Conservation (phyloP, 2,888 invertebrate species). For the Hermaeophaga mercurialis region DNA sequence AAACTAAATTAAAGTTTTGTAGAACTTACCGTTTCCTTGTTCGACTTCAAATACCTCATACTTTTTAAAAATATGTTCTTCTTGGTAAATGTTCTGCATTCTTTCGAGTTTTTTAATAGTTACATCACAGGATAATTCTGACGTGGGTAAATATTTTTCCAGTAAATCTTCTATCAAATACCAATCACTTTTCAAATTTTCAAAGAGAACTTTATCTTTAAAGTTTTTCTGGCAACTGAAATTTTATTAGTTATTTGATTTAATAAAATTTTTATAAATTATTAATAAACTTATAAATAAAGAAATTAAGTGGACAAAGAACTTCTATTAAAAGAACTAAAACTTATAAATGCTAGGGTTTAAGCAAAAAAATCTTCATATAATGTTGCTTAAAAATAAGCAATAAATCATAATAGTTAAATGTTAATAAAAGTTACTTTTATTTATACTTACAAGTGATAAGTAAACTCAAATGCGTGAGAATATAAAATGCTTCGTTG, state of each 20-base stretch:
- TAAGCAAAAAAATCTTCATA: too few species aligned
- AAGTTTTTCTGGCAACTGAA: conserved; percentile 48
- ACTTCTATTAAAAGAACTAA: too few species aligned
- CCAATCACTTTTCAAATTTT: conserved; percentile 39
- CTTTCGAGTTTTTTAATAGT: conserved; percentile 38
- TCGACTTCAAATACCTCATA: conserved; percentile 59
- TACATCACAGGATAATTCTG: conserved; percentile 63
- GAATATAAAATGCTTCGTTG: conserved; percentile 19
- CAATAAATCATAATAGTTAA: conserved; percentile 5
- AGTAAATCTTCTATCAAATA: conserved; percentile 55
- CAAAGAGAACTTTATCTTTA: conserved; percentile 33
- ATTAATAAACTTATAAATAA: too few species aligned
- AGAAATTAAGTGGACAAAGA: too few species aligned
- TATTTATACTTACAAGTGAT: conserved; percentile 49
- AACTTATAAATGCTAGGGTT: too few species aligned
- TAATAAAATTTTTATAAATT: too few species aligned
- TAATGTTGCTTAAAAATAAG: too few species aligned
- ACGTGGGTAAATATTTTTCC: conserved; percentile 60
- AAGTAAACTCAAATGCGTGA: conserved; percentile 46
- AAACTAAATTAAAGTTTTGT: too few species aligned
- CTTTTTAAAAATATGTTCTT: conserved; percentile 53
- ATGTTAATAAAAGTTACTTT: neutral
- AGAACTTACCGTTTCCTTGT: conserved; percentile 46
- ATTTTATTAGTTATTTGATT: too few species aligned
- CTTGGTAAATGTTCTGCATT: conserved; percentile 38